phyloP scores from a whole-genome alignment of 2,888 invertebrate species.

The Drosophila multiciliata region DNA sequence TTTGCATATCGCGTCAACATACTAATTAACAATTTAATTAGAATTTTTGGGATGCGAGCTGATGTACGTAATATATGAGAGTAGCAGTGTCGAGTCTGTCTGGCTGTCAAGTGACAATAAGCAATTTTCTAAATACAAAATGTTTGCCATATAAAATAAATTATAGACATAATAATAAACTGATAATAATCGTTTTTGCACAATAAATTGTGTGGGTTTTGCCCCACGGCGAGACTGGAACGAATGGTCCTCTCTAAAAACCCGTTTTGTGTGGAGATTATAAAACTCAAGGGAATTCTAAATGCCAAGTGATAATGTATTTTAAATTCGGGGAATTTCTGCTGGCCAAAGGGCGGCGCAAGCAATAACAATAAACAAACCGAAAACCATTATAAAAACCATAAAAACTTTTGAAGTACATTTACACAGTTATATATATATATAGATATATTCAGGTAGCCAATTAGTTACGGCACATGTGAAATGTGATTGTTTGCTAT shows the following conservation, averaged over 20 bases:
- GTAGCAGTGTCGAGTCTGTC: background rate
- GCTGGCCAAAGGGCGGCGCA: conserved; percentile 15
- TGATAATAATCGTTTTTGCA: conserved; percentile 22
- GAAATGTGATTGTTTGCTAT: conserved; percentile 11
- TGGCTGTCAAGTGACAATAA: conserved; percentile 30
- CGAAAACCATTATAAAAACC: background rate
- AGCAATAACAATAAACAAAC: conserved; percentile 13
- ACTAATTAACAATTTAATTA: conserved; percentile 30
- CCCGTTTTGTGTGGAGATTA: conserved; percentile 25
- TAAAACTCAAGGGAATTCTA: conserved; percentile 21
- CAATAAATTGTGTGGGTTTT: conserved; percentile 33
- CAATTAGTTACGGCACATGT: conserved; percentile 16
- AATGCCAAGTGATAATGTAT: conserved; percentile 10
- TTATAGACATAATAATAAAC: conserved; percentile 1
- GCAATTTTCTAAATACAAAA: conserved; percentile 13
- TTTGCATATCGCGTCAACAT: conserved; percentile 4
- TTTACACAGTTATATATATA: conserved; percentile 4
- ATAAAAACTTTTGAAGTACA: conserved; percentile 6
- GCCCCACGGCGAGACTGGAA: conserved; percentile 12
- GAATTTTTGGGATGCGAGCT: conserved; percentile 6
- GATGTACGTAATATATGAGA: background rate
- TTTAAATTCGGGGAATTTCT: conserved; percentile 26
- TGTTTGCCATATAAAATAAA: conserved; percentile 17
- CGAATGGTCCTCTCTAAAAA: conserved; percentile 20
- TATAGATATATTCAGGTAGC: background rate